Base-by-base conservation (phyloP, 2,113 vertebrate genomes). In the Silurus asotus region DNA sequence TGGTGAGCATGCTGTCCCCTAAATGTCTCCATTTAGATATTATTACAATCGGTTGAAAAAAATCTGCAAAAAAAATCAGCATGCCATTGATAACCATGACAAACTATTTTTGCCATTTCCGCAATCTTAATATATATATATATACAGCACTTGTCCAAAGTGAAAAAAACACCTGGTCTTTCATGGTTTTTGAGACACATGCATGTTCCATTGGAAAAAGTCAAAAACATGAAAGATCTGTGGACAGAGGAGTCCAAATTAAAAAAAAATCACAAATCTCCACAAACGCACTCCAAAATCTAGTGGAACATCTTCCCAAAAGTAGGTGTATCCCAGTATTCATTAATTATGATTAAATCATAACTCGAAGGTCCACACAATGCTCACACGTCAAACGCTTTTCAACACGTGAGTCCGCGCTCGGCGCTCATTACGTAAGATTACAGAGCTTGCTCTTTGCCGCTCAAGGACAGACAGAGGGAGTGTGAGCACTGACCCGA, bases 401-500 rank as follows among this genome's bases (percentile, higher is more conserved):
- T 14, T 72, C 55, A 45, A 70, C 6, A 67, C 62, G 64, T 59
- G 13, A 64, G 25, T 78, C 53, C 53, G 45, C 79, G 56, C 5
- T 20, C 72, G 28, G 37, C 2, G 23, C 74, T 45, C n/a, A 56
- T 87, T 88, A 84, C 65, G 69, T 88, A 88, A 88, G 87, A 84
- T 84, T 84, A 88, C 77, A 81, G 87, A 84, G 76, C 69, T 84
- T 74, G 58, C 8, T 28, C 59, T 81, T 64, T 80, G 67, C n/a
- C 28, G 67, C 67, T 88, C 65, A 88, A 84, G 83, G 87, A 88
- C 83, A 88, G 65, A 64, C 77, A 58, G 81, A 83, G 72, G 77
- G 87, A 64, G 64, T 81, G 58, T 78, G 78, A 81, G 77, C 77
- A 84, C 75, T 88, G 87, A 88, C 83, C 87, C 83, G 81, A 70